phyloP scores from a whole-genome alignment of 2,888 invertebrate genomes.

The Tetanocera ferruginea region DNA sequence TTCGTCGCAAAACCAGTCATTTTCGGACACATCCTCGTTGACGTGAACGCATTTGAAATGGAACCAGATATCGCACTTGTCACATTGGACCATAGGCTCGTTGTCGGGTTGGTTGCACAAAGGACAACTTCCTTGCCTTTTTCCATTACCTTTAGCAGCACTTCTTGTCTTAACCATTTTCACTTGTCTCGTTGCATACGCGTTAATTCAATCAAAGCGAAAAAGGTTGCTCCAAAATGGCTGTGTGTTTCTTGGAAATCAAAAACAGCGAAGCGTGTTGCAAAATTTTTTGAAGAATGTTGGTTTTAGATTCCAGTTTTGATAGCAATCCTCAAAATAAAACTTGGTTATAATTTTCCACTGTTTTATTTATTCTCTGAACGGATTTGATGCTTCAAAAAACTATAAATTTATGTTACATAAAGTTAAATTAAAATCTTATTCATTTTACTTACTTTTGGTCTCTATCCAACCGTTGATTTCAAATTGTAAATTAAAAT shows the following conservation, averaged over 20 bases:
- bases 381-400: too few species aligned
- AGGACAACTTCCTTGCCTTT: neutral
- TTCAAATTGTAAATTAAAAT: too few species aligned
- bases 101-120: neutral
- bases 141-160: neutral
- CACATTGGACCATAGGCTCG: neutral
- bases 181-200: neutral
- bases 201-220: neutral
- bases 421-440: too few species aligned
- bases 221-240: too few species aligned
- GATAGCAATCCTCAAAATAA: too few species aligned
- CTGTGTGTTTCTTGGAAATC: neutral
- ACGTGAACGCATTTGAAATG: neutral
- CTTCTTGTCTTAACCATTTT: neutral
- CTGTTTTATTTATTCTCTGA: too few species aligned
- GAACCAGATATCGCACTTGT: neutral
- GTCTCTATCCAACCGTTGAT: too few species aligned
- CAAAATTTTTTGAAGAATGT: conserved; percentile 5
- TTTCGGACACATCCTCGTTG: neutral
- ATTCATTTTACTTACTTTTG: too few species aligned
- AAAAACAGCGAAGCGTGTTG: neutral
- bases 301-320: neutral
- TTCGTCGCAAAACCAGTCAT: neutral
- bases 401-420: too few species aligned
- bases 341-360: too few species aligned